Evolutionary conservation across 1,140 invertebrate genomes (phyloP), one percentile per base, ranked within the genome.

Genomic region (Augochlora pura): DNA sequence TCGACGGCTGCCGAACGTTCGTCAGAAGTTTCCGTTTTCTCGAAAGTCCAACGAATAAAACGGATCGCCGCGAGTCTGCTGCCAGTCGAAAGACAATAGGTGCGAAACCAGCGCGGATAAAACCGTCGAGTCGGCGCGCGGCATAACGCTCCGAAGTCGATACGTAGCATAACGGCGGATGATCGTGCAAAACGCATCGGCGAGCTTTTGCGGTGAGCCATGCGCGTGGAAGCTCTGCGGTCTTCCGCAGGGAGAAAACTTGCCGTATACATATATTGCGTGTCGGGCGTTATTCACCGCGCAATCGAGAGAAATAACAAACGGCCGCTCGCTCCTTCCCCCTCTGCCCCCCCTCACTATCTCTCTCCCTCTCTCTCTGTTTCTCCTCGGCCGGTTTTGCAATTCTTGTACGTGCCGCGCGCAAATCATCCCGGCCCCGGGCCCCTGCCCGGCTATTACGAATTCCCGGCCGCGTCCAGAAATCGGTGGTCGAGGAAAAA

Each of bases 401-500:
- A 74, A 85, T 84, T 77, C 69, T 64, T 63, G 46, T 67, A 21
- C 66, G 71, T 71, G 42, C 27, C 25, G 76, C 73, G 78, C 49
- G 79, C 69, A 71, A 85, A 85, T 82, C 74, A 79, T 82, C 85
- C 75, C 66, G 52, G 32, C 63, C 57, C 63, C n/a, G 54, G 6
- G 38, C 80, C 73, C 71, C 79, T 32, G 32, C 70, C 63, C 71
- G 64, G 64, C 78, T 76, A 81, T 85, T 85, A 85, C 83, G 74
- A 80, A 85, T 76, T 85, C 84, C 75, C 68, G 54, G 70, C 83
- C 79, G 70, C 71, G 73, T 76, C 68, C 66, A 66, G 84, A 81
- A 85, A 85, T 84, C 83, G 77, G 69, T 72, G 77, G 73, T 63
- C 73, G 82, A 85, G 83, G 74, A 85, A 80, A 85, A 85, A 85